Percentiles rank a stretch among this genome's conserved stretches.
Evolutionary conservation across 2,888 invertebrate species (phyloP).

Genomic region (Lamellibrachia columna): DNA sequence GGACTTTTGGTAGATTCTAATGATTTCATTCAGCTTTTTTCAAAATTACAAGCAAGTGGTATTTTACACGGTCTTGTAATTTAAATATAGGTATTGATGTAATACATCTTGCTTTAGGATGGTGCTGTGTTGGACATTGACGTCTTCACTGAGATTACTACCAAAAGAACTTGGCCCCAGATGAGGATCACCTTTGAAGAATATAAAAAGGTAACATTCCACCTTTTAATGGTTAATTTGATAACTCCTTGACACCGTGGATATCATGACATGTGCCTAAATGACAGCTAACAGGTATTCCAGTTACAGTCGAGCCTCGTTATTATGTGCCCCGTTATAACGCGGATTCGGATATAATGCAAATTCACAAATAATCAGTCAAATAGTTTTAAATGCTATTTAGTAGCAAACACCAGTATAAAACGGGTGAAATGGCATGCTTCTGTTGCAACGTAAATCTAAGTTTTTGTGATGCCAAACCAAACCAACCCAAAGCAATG

Average conservation of each 20-base stretch:
- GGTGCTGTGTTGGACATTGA: slow-evolving; percentile 40
- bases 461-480: too few relatives aligned
- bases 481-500: too few relatives aligned
- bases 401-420: too few relatives aligned
- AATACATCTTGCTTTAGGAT: neutral
- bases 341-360: too few relatives aligned
- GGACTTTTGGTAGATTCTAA: neutral
- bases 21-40: neutral
- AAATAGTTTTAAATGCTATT: too few relatives aligned
- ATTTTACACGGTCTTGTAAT: neutral
- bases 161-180: slow-evolving; percentile 50
- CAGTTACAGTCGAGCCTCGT: neutral
- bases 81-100: neutral
- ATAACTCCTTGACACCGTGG: neutral
- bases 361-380: too few relatives aligned
- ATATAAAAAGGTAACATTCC: slow-evolving; percentile 49
- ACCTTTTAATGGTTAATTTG: neutral
- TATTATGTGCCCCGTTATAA: neutral
- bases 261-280: neutral
- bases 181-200: slow-evolving; percentile 52
- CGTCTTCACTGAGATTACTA: slow-evolving; percentile 44
- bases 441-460: too few relatives aligned
- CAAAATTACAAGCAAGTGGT: neutral
- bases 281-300: neutral
- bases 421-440: too few relatives aligned